Conservation (phyloP, 2,113 vertebrate species). For the Pseudopipra pipra region DNA sequence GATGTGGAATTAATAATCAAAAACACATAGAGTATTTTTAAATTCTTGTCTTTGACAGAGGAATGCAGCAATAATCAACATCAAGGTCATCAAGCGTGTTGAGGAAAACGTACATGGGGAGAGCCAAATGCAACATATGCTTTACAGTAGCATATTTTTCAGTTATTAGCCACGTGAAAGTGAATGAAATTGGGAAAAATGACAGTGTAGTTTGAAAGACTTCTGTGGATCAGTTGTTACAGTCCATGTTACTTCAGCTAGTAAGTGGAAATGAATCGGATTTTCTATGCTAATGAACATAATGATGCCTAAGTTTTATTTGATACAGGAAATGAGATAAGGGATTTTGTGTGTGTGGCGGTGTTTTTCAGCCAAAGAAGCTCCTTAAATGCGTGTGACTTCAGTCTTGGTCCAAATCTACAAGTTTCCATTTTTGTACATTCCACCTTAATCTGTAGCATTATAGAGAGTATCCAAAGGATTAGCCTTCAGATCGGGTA, state of each 20-base stretch:
- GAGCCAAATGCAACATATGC: not conserved
- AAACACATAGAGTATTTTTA: not conserved
- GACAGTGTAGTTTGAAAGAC: not conserved
- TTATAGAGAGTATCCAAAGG: not conserved
- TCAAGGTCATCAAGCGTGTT: not conserved
- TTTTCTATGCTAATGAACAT: not conserved
- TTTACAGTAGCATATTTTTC: not conserved
- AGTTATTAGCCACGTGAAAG: not conserved
- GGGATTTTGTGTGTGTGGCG: fast-evolving
- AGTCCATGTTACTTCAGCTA: not conserved
- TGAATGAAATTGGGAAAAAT: not conserved
- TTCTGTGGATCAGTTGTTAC: not conserved
- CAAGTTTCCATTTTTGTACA: not conserved
- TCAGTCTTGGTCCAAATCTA: not conserved
- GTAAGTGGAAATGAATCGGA: not conserved
- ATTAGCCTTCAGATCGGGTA: not conserved
- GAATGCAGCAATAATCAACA: not conserved
- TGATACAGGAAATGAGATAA: not conserved
- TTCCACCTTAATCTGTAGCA: not conserved
- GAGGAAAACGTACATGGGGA: not conserved
- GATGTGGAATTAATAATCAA: not conserved
- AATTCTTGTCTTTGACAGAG: not conserved
- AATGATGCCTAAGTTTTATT: not conserved
- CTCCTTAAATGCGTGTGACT: not conserved
- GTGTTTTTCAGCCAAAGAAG: not conserved